Evolutionary conservation across 1,140 invertebrate genomes (phyloP).

Genomic region (Araneus ventricosus): DNA sequence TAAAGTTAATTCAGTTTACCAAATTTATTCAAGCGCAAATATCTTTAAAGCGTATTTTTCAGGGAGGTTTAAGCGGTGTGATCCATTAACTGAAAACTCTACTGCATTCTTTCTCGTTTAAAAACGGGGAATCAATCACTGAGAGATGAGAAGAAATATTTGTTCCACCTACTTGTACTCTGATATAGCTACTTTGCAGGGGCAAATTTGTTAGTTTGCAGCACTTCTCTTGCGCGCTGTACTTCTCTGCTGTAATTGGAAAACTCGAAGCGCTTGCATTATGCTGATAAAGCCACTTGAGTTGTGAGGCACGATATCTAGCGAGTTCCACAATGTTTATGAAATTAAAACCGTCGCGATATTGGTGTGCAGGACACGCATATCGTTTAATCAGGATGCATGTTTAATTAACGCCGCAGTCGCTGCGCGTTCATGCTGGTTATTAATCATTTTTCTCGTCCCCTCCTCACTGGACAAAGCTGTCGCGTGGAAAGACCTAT

Average conservation of each 20-base stretch:
- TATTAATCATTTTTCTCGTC: conserved; percentile 70
- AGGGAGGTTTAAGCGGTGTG: neutral
- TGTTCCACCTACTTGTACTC: conserved; percentile 19
- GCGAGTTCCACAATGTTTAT: conserved; percentile 70
- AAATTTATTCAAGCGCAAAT: too few relatives aligned
- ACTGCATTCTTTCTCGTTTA: neutral
- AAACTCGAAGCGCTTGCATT: conserved; percentile 56
- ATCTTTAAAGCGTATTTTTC: neutral
- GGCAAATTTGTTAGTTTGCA: conserved; percentile 51
- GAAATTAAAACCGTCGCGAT: conserved; percentile 74
- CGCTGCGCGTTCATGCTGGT: conserved; percentile 56
- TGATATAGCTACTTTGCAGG: conserved; percentile 24
- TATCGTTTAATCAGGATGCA: conserved; percentile 75
- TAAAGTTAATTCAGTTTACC: too few relatives aligned
- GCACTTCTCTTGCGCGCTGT: neutral
- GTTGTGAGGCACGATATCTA: conserved; percentile 69
- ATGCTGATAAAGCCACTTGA: conserved; percentile 71
- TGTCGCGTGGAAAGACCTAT: conserved; percentile 66
- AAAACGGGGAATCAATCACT: neutral
- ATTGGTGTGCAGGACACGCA: conserved; percentile 72
- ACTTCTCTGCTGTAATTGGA: conserved; percentile 45
- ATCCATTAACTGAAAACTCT: neutral
- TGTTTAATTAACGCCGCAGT: conserved; percentile 74
- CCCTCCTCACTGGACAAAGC: conserved; percentile 65
- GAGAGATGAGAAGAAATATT: conserved; percentile 1